A percentile compares a stretch with the other conserved stretches of the same genome.
Evolutionary conservation across 1,140 invertebrate species (phyloP).

Genomic region (Gryllus bimaculatus): DNA sequence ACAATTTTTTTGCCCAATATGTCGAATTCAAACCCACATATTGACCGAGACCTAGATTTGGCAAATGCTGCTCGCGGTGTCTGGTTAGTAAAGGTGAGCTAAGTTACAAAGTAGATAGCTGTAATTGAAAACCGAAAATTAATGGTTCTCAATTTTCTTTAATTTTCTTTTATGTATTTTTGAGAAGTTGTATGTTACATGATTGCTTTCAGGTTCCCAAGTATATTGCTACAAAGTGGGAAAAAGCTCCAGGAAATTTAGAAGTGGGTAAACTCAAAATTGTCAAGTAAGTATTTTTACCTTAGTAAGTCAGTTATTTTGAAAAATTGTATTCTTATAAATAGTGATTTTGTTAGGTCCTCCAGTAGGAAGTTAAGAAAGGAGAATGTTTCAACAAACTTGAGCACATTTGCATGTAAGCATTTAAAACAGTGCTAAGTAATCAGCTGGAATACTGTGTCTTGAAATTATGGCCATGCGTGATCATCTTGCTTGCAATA

Average conservation of each 20-base stretch:
- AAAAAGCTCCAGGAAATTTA: constrained; percentile 63
- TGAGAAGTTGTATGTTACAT: background rate
- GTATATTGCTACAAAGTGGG: constrained; percentile 86
- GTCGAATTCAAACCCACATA: constrained; percentile 37
- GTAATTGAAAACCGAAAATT: background rate
- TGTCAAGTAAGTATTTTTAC: constrained; percentile 49
- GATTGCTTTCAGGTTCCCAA: constrained; percentile 57
- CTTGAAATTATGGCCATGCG: too few species aligned
- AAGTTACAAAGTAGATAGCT: constrained; percentile 13
- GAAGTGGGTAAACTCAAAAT: constrained; percentile 75
- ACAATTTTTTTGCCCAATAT: constrained; percentile 20
- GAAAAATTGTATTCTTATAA: background rate
- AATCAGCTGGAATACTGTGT: background rate
- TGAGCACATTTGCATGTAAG: background rate
- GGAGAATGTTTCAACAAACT: background rate
- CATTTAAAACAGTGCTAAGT: background rate
- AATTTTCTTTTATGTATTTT: background rate
- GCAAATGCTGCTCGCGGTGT: constrained; percentile 81
- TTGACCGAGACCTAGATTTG: constrained; percentile 71
- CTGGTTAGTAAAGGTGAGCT: constrained; percentile 96
- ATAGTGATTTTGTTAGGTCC: background rate
- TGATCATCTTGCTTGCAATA: too few species aligned
- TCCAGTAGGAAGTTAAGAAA: background rate
- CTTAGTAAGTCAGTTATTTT: background rate
- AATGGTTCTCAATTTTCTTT: background rate